These are phyloP conservation scores for Caenorhabditis panamensis DNA, from an alignment of 2,888 invertebrate species.

Conservation along the genomic window DNA sequence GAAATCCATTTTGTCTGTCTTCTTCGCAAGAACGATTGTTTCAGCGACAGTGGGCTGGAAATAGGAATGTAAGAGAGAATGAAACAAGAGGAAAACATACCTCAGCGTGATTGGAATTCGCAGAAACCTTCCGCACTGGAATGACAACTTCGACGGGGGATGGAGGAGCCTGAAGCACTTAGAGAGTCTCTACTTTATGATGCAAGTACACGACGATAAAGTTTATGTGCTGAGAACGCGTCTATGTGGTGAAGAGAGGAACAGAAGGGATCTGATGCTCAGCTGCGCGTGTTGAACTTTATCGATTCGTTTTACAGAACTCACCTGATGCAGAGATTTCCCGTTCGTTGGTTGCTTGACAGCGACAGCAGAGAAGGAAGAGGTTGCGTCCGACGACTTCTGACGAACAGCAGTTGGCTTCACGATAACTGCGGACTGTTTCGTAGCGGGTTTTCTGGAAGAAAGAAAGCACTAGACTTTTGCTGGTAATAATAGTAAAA, in stretches of 20 bases:
- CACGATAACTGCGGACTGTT: conserved; percentile 16
- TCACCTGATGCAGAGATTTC: conserved; percentile 19
- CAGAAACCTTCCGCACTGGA: conserved; percentile 52
- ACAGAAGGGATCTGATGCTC: background rate
- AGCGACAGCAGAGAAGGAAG: conserved; percentile 29
- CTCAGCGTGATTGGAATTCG: conserved; percentile 20
- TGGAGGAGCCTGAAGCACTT: conserved; percentile 53
- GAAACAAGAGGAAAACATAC: background rate
- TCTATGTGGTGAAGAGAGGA: background rate
- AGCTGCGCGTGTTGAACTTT: background rate
- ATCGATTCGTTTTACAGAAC: background rate
- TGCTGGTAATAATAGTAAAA: conserved; percentile 54
- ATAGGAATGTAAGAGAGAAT: no score
- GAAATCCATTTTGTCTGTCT: conserved; percentile 80
- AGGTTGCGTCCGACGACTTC: conserved; percentile 36
- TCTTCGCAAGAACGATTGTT: conserved; percentile 77
- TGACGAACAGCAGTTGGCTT: conserved; percentile 33
- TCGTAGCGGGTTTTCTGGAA: conserved; percentile 40
- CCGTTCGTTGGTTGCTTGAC: conserved; percentile 18
- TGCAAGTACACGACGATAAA: conserved; percentile 37
- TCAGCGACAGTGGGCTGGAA: conserved; percentile 72
- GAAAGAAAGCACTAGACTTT: conserved; percentile 15
- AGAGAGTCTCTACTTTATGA: conserved; percentile 39
- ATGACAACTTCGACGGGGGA: conserved; percentile 65
- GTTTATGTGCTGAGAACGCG: conserved; percentile 42